Percentiles rank a stretch among this genome's conserved stretches.
phyloP scores from a whole-genome alignment of 2,113 vertebrate genomes.

The Calidris pygmaea region DNA sequence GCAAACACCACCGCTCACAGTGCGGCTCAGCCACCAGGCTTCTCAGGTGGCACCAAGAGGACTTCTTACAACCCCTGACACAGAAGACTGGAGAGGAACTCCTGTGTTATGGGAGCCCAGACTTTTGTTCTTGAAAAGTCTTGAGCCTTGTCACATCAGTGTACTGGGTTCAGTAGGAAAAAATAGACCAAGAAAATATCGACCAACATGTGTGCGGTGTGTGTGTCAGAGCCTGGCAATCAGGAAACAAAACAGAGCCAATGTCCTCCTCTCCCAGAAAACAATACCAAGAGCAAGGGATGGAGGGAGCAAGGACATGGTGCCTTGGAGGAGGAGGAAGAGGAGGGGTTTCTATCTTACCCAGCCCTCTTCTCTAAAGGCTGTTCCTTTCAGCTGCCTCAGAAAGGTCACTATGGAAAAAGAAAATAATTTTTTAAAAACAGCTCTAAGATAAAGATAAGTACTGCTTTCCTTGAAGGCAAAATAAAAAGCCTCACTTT shows the following conservation, averaged over 20 bases:
- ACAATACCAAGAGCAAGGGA: background rate
- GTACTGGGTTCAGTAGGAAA: background rate
- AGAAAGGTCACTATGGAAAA: background rate
- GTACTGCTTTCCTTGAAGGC: background rate
- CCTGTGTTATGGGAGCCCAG: background rate
- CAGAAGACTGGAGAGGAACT: background rate
- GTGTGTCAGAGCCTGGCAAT: background rate
- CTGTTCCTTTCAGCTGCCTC: background rate
- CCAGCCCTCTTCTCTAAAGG: background rate
- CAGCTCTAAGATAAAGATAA: background rate
- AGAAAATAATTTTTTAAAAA: background rate
- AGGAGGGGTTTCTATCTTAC: background rate
- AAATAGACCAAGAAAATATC: background rate
- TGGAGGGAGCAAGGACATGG: accelerated
- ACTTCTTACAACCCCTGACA: background rate
- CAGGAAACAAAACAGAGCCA: background rate
- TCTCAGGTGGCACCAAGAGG: background rate
- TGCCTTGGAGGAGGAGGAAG: background rate
- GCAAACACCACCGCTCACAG: background rate
- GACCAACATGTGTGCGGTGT: background rate
- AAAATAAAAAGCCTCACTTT: background rate
- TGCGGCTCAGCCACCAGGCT: background rate
- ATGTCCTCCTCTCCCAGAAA: background rate
- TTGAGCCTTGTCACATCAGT: background rate
- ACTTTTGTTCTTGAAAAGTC: background rate